A percentile compares a stretch with the other conserved stretches of the same genome.
Evolutionary conservation across 1,140 invertebrate genomes (phyloP).

Genomic region (Lordiphosa stackelbergi): DNA sequence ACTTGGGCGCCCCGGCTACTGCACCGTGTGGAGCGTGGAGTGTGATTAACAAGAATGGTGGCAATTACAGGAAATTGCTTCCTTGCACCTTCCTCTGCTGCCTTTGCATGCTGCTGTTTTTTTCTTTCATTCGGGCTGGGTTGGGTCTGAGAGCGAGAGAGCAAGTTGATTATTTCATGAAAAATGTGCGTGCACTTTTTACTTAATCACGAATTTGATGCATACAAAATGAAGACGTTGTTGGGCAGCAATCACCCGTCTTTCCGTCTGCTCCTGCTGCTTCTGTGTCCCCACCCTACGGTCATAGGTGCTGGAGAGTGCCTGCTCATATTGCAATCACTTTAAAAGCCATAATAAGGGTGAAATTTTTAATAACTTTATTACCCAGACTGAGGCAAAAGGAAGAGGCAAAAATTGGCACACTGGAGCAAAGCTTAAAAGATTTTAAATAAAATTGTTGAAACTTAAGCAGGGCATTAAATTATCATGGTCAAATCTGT

Average conservation of each 20-base stretch:
- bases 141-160: conserved; percentile 1
- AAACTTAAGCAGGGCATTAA: too few relatives aligned
- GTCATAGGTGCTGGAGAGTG: conserved; percentile 20
- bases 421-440: not conserved
- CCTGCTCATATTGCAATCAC: conserved; percentile 69
- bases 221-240: conserved; percentile 72
- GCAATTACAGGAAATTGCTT: conserved; percentile 76
- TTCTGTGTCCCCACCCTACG: not conserved
- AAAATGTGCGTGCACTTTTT: conserved; percentile 71
- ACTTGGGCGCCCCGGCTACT: conserved; percentile 48
- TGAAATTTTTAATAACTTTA: conserved; percentile 75
- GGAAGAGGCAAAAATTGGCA: not conserved
- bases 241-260: conserved; percentile 33
- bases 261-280: not conserved
- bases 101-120: not conserved
- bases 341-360: conserved; percentile 76
- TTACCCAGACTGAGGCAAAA: conserved; percentile 31
- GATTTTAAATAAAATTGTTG: too few relatives aligned
- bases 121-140: not conserved
- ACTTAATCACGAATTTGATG: conserved; percentile 69
- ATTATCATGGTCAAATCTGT: too few relatives aligned
- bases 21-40: conserved; percentile 19
- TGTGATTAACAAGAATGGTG: conserved; percentile 75
- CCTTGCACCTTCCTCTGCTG: conserved; percentile 70
- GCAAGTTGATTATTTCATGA: conserved; percentile 43